These are phyloP conservation scores for Gobiocypris rarus DNA, from an alignment of 2,113 vertebrate species.

Conservation along the genomic window DNA sequence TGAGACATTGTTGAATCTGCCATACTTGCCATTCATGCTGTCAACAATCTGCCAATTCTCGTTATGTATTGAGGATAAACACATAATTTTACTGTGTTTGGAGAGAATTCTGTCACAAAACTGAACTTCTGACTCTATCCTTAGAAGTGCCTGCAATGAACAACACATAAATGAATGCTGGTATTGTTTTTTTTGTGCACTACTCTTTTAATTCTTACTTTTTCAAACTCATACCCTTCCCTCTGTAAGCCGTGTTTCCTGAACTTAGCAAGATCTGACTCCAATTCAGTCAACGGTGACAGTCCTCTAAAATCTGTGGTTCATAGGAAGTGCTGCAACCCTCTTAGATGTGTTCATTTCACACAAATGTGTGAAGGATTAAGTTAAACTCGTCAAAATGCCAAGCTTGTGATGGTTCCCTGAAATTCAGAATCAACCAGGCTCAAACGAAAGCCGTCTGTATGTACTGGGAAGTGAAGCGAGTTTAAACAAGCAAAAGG, in stretches of 20 bases:
- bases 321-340: background rate
- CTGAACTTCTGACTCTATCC: background rate
- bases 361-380: slow-evolving; percentile 39
- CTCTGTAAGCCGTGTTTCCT: background rate
- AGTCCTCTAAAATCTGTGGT: slow-evolving; percentile 18
- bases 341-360: slow-evolving; percentile 49
- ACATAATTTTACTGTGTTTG: background rate
- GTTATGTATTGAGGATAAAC: background rate
- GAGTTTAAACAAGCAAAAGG: slow-evolving; percentile 11
- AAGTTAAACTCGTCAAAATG: slow-evolving; percentile 50
- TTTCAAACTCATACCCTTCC: background rate
- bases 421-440: slow-evolving; percentile 40
- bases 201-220: background rate
- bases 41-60: background rate
- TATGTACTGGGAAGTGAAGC: slow-evolving; percentile 4
- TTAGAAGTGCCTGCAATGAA: background rate
- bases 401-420: slow-evolving; percentile 43
- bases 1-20: slow-evolving; percentile 11
- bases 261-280: slow-evolving; percentile 1
- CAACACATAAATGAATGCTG: background rate
- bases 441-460: slow-evolving; percentile 34
- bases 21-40: slow-evolving; percentile 10
- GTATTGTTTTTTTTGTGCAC: background rate
- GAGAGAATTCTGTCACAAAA: background rate
- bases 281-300: slow-evolving; percentile 26